Percentiles rank a stretch among this genome's conserved stretches.
Evolutionary conservation across 2,113 vertebrate genomes (phyloP).

Genomic region (Alectura lathami): DNA sequence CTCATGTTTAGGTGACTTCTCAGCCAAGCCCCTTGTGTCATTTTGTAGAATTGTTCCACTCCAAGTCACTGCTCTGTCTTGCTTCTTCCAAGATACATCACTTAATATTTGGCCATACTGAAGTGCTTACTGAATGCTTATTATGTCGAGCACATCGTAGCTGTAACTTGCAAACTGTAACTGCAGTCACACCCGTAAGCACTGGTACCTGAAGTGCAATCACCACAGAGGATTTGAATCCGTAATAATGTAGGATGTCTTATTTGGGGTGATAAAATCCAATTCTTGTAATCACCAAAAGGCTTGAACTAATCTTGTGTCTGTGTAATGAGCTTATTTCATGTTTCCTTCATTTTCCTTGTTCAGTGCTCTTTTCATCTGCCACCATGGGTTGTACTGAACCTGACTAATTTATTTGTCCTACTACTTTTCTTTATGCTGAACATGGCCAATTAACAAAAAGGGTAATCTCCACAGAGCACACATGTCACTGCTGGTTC

Average conservation of each 20-base stretch:
- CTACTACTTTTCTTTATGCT: not conserved
- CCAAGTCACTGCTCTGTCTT: not conserved
- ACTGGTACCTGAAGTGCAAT: not conserved
- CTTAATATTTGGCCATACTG: not conserved
- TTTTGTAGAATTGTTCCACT: not conserved
- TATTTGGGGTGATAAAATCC: conserved; percentile 46
- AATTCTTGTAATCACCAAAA: conserved; percentile 17
- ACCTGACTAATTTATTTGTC: conserved; percentile 44
- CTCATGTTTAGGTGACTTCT: not conserved
- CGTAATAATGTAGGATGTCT: not conserved
- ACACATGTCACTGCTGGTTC: not conserved
- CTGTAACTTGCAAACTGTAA: not conserved
- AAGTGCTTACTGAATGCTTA: not conserved
- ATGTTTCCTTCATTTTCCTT: conserved; percentile 30
- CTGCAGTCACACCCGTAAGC: not conserved
- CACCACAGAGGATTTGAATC: not conserved
- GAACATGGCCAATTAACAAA: not conserved
- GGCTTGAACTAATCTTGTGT: conserved; percentile 39
- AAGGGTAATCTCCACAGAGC: not conserved
- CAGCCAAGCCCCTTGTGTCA: not conserved
- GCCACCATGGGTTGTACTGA: not conserved
- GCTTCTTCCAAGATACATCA: not conserved
- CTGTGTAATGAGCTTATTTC: conserved; percentile 55
- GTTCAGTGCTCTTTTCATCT: conserved; percentile 34
- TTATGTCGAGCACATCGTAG: not conserved